These are phyloP conservation scores for Chaetops frenatus DNA, from an alignment of 2,113 vertebrate species.

Conservation along the genomic window DNA sequence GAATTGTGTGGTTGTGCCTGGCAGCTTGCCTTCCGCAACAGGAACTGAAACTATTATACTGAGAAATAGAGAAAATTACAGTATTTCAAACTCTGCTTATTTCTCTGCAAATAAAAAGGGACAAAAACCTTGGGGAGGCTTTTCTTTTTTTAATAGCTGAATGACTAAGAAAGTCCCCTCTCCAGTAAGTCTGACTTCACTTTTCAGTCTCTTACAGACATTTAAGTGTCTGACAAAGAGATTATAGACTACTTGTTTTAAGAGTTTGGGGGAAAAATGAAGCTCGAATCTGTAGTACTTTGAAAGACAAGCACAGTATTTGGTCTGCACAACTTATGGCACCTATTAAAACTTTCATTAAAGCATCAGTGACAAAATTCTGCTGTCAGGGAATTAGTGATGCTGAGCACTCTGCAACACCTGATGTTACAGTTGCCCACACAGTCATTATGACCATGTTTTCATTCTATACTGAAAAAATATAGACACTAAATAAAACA, in stretches of 20 bases:
- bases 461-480: neutral
- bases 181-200: neutral
- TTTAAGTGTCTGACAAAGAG: conserved; percentile 2
- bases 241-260: neutral
- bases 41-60: neutral
- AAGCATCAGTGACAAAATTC: neutral
- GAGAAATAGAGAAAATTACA: neutral
- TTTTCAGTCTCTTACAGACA: neutral
- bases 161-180: neutral
- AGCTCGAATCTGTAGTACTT: neutral
- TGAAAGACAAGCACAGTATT: neutral
- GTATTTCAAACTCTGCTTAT: neutral
- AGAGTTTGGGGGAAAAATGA: neutral
- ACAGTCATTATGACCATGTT: neutral
- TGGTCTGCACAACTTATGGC: neutral
- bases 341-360: neutral
- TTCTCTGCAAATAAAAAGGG: neutral
- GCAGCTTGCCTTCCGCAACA: neutral
- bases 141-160: neutral
- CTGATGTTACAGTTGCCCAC: neutral
- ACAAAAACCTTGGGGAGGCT: neutral
- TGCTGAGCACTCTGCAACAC: neutral
- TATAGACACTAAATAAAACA: neutral
- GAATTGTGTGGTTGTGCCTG: neutral
- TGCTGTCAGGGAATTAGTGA: neutral